Conservation (phyloP, 2,113 vertebrate species). For the Colinus virginianus region DNA sequence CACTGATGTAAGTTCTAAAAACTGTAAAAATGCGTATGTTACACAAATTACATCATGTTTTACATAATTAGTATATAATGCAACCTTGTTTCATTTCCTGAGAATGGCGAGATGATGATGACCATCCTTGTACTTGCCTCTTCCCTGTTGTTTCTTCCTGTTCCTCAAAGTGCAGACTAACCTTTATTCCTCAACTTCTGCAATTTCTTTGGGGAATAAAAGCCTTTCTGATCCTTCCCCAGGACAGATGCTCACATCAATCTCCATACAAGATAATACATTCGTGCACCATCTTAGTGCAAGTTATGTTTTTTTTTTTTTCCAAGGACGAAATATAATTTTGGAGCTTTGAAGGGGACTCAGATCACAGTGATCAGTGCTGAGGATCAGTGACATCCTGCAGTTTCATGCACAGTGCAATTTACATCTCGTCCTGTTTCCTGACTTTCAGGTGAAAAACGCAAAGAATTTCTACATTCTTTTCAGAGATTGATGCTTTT, state of each 20-base stretch:
- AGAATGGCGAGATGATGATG: background rate
- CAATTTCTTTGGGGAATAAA: background rate
- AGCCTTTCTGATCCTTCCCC: fast-evolving
- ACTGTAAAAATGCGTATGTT: background rate
- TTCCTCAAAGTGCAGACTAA: background rate
- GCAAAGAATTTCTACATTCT: background rate
- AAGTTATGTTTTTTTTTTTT: background rate
- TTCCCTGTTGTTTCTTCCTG: background rate
- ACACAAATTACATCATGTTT: background rate
- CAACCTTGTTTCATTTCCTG: background rate
- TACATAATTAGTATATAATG: background rate
- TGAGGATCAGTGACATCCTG: background rate
- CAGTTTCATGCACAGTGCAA: background rate
- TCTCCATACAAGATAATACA: background rate
- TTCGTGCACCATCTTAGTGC: background rate
- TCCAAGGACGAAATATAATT: background rate
- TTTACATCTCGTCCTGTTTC: background rate
- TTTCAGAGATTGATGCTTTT: background rate
- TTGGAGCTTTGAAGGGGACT: background rate
- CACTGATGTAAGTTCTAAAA: background rate
- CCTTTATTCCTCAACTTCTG: background rate
- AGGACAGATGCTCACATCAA: background rate
- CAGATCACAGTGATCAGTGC: background rate
- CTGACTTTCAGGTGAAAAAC: background rate
- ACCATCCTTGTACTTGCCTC: background rate